Evolutionary conservation across 2,888 invertebrate genomes (phyloP), one percentile per base, ranked within the genome.

Genomic region (Stratiomys singularior): DNA sequence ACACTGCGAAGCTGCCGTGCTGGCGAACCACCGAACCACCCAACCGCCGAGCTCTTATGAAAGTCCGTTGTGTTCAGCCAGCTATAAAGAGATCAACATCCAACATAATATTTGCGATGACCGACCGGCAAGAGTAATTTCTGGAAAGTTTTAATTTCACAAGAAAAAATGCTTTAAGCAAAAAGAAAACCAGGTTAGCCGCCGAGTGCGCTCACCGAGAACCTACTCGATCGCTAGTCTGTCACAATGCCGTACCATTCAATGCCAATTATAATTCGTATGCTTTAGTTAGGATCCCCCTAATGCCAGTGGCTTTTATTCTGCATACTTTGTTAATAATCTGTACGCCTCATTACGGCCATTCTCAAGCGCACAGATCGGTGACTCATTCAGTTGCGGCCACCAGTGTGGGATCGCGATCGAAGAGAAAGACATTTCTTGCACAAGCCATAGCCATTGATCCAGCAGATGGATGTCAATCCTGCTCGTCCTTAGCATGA

Each of bases 11-110:
- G 74, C 60, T 74, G 74, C 37, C 37, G 37, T 37, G 37, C 37
- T 9, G 37, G 37, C 37, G 37, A 37, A 37, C 21, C 18, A 46
- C 47, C 30, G 60, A 71, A 60, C 37, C n/a, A n/a, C n/a, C n/a
- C n/a, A n/a, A 52, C 21, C 18, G 69, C 47, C 30, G 60, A 71
- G 74, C 37, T 74, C 58, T 60, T 74, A 60, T 23, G 74, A 74
- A 74, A 74, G 74, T 58, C 74, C 74, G 74, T 74, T 74, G 74
- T 74, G 74, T 58, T 58, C 58, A 74, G 60, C 74, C 74, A 74
- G 74, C 58, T 60, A 58, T 60, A 44, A 74, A 74, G 58, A 28
- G 74, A 44, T 56, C 58, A 74, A 28, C 71, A 52, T 72, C 44
- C 71, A 72, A 21, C 56, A 74, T 44, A 58, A 23, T 37, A 60